Evolutionary conservation across 2,888 invertebrate species (phyloP), one percentile per base, ranked within the genome.

Genomic region (Trachelus troglodyta): DNA sequence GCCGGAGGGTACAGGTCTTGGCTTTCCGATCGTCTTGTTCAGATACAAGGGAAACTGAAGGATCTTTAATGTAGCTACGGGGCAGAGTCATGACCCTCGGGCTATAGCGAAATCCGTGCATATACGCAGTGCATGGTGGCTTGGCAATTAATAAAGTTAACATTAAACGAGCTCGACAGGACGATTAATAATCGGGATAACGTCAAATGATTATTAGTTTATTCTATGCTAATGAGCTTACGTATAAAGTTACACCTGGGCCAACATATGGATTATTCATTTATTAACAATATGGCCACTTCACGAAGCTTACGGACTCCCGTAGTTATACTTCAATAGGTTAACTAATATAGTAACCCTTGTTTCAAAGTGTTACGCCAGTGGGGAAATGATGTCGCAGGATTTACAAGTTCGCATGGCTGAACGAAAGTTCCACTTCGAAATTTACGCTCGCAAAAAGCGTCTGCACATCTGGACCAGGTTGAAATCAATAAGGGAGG

Each of bases 11-110:
- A 82, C 80, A 78, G 79, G 68, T 79, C 79, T 77, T 78, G 78
- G 79, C 84, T 86, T 83, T 78, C 74, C 81, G 83, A 87, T 87
- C 83, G 84, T 84, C 84, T 83, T 82, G 84, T 83, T 82, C 81
- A 75, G 56, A 76, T 81, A 76, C 76, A 69, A 73, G 74, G 56
- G 31, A 69, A 69, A 40, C 73, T 71, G 56, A 33, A 40, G 69
- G 23, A 69, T 76, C 69, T 6, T 74, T 23, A 33, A 74, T 23
- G 9, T 34, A 9, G 34, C 33, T n/a, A 40, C n/a, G n/a, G 34
- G 3, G n/a, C n/a, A n/a, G 23, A 74, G 31, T 33, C 23, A 56
- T 23, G 56, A 9, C 56, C 9, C 56, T 23, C 56, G 23, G 56
- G 56, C 56, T 56, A 56, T 23, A 56, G 56, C 56, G 9, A 56